Conservation (phyloP, 1,140 invertebrate species). For the Calliopsis andreniformis region DNA sequence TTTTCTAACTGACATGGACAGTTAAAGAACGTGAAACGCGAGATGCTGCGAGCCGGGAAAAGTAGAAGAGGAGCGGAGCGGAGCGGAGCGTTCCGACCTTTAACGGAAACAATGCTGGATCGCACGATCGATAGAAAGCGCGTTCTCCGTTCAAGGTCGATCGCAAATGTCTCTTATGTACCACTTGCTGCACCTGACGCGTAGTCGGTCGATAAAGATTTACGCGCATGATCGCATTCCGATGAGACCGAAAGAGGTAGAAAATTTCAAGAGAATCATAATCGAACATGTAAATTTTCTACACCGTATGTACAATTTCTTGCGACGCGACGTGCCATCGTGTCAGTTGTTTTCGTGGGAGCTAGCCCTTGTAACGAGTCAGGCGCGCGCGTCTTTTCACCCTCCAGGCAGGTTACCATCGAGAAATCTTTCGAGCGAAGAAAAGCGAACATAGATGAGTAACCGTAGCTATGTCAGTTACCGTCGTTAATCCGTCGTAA, state of each 20-base stretch:
- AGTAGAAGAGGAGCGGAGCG: conserved; percentile 37
- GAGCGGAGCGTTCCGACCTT: conserved; percentile 63
- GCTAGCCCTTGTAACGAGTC: not conserved
- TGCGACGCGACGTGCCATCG: not conserved
- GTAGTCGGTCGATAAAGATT: conserved; percentile 8
- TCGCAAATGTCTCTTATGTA: conserved; percentile 28
- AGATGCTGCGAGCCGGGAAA: not conserved
- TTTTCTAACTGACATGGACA: not conserved
- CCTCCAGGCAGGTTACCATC: not conserved
- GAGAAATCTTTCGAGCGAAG: not conserved
- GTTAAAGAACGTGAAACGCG: not conserved
- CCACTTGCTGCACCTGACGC: conserved; percentile 15
- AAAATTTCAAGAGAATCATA: too few species aligned
- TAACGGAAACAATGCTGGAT: conserved; percentile 66
- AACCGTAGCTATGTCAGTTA: not conserved
- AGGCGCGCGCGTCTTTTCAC: not conserved
- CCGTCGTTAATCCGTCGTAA: not conserved
- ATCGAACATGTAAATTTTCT: too few species aligned
- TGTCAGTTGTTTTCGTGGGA: not conserved
- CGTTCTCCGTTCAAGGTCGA: conserved; percentile 66
- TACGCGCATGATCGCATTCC: too few species aligned
- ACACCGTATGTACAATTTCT: not conserved
- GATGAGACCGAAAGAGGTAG: too few species aligned
- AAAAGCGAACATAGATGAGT: too few species aligned
- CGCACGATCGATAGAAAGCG: conserved; percentile 59